Conservation (phyloP, 1,140 invertebrate species). For the Trinorchestia longiramus region DNA sequence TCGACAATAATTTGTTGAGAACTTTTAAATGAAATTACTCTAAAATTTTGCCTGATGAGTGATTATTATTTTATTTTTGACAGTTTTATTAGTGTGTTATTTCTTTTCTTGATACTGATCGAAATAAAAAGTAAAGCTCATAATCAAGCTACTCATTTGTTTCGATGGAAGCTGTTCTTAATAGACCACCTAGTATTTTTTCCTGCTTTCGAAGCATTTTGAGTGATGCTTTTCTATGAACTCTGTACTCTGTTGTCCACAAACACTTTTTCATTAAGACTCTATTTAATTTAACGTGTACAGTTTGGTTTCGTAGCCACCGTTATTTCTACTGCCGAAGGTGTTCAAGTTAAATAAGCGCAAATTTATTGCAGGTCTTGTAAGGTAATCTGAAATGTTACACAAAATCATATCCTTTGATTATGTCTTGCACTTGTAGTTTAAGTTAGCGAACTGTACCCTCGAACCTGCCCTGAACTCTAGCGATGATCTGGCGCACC, state of each 20-base stretch:
- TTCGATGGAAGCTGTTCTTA: neutral
- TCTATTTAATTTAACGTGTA: neutral
- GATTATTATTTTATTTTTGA: neutral
- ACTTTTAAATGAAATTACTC: neutral
- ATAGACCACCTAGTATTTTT: neutral
- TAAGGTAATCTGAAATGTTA: neutral
- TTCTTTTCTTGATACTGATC: neutral
- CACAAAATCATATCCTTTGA: neutral
- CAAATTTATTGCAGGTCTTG: neutral
- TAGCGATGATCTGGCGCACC: neutral
- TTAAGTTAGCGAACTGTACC: neutral
- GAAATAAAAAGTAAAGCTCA: neutral
- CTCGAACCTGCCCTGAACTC: neutral
- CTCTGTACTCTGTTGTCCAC: neutral
- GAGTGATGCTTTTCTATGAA: neutral
- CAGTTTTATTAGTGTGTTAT: neutral
- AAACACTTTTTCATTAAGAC: neutral
- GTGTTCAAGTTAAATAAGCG: conserved; percentile 3
- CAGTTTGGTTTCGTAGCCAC: neutral
- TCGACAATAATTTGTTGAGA: neutral
- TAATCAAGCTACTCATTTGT: neutral
- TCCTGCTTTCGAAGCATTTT: neutral
- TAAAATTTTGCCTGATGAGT: neutral
- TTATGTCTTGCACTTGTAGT: neutral
- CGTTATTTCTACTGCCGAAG: neutral